Percentiles rank a stretch among this genome's conserved stretches.
Evolutionary conservation across 2,888 invertebrate species (phyloP).

Genomic region (Sesia bembeciformis): DNA sequence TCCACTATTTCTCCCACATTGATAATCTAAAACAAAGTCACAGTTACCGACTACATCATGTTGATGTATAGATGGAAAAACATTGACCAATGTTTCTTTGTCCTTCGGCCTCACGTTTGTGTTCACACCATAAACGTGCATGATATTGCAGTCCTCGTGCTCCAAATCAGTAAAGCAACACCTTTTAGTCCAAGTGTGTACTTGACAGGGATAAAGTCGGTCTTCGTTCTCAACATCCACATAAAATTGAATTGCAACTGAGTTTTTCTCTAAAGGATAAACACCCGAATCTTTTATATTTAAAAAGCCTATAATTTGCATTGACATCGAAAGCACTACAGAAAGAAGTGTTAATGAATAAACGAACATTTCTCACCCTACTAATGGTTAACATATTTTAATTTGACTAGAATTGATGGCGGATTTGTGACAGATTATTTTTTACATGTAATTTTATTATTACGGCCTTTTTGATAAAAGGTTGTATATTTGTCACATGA

Average conservation of each 20-base stretch:
- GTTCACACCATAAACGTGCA: conserved; percentile 23
- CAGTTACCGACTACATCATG: conserved; percentile 46
- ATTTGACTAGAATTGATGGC: no score
- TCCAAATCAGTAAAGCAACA: conserved; percentile 34
- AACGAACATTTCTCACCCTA: not conserved
- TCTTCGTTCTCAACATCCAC: conserved; percentile 40
- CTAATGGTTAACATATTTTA: no score
- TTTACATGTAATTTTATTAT: no score
- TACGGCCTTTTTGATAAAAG: no score
- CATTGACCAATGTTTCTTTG: conserved; percentile 28
- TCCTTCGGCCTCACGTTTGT: conserved; percentile 27
- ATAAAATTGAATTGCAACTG: conserved; percentile 46
- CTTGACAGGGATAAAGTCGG: conserved; percentile 20
- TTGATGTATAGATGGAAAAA: conserved; percentile 36
- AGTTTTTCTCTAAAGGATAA: conserved; percentile 31
- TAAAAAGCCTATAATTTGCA: no score
- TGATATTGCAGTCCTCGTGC: conserved; percentile 27
- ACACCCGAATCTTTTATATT: conserved; percentile 42
- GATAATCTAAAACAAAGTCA: conserved; percentile 26
- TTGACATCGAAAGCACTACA: not conserved
- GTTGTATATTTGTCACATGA: no score
- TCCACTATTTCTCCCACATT: conserved; percentile 18
- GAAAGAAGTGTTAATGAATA: not conserved
- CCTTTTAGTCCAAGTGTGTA: conserved; percentile 24
- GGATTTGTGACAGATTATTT: no score